Evolutionary conservation across 2,113 vertebrate genomes (phyloP).

Genomic region (Macrotus californicus): DNA sequence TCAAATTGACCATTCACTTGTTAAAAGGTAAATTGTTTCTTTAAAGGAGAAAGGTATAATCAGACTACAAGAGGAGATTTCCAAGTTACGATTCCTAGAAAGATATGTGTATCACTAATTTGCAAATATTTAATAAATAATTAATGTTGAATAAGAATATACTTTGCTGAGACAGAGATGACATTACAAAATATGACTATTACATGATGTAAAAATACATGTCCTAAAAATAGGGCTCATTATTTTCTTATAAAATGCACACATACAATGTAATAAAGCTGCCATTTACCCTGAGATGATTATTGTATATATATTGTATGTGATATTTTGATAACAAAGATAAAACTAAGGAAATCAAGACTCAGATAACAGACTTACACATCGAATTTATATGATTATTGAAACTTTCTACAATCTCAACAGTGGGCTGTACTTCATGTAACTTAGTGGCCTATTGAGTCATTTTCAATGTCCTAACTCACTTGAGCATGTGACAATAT

Average conservation of each 20-base stretch:
- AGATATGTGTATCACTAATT: neutral
- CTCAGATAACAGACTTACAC: neutral
- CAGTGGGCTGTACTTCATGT: neutral
- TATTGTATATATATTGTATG: neutral
- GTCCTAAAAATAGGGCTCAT: neutral
- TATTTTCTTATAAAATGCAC: neutral
- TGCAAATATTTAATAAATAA: neutral
- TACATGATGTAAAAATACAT: neutral
- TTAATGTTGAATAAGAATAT: constrained; percentile 18
- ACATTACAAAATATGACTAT: neutral
- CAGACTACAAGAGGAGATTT: neutral
- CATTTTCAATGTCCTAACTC: neutral
- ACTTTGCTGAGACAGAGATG: neutral
- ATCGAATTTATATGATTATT: neutral
- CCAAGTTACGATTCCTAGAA: neutral
- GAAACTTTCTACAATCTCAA: neutral
- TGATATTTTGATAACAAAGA: neutral
- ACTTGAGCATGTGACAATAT: neutral
- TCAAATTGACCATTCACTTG: neutral
- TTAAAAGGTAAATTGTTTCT: constrained; percentile 23
- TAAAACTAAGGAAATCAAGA: neutral
- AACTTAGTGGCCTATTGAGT: neutral
- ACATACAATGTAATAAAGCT: neutral
- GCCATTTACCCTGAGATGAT: neutral
- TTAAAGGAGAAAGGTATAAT: neutral